These are phyloP conservation scores for Myrmophylax atrothorax DNA, from an alignment of 2,113 vertebrate species.

Conservation along the genomic window DNA sequence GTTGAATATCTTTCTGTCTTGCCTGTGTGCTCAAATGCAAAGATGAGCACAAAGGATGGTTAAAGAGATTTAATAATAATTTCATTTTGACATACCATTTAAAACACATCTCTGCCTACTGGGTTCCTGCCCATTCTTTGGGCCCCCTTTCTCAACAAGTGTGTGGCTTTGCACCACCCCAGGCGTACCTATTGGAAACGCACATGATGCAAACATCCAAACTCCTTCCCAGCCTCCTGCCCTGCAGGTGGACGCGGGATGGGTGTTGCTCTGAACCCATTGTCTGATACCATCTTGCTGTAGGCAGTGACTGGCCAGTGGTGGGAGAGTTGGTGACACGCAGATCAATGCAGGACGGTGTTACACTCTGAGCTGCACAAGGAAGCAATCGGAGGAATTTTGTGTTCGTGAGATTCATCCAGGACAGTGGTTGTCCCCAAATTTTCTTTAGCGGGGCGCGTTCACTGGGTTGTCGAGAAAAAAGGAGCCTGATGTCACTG, in stretches of 20 bases:
- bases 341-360: no score
- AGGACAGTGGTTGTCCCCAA: not conserved
- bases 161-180: not conserved
- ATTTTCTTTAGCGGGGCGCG: not conserved
- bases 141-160: not conserved
- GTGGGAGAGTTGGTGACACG: not conserved
- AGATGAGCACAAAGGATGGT: not conserved
- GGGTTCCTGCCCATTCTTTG: not conserved
- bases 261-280: not conserved
- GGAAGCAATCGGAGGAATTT: not conserved
- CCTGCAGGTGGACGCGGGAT: fast-evolving
- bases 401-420: not conserved
- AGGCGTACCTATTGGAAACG: no score
- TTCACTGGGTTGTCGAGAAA: not conserved
- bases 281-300: fast-evolving
- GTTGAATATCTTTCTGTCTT: not conserved
- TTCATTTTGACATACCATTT: not conserved
- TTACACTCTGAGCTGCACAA: fast-evolving
- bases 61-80: not conserved
- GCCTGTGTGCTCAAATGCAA: not conserved
- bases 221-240: not conserved
- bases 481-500: not conserved
- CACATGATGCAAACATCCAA: fast-evolving
- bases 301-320: not conserved
- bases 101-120: not conserved